Percentiles rank a stretch among this genome's conserved stretches.
Evolutionary conservation across 92 coral and sea anemone genomes (phyloP).

Genomic region (Phymanthus crucifer): DNA sequence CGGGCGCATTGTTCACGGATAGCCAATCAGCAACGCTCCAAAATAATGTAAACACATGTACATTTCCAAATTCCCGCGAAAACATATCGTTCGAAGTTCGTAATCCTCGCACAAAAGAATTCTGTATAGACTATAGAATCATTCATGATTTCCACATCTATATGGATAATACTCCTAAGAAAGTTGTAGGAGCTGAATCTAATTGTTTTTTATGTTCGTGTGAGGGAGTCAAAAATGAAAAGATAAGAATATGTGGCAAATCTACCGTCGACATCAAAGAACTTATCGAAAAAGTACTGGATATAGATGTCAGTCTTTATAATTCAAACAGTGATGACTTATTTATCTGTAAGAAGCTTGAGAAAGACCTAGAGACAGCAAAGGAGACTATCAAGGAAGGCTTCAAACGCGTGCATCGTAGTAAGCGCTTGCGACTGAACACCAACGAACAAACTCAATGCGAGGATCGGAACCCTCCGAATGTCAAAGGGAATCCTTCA

Average conservation of each 20-base stretch:
- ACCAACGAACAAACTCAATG: background rate
- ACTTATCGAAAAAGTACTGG: background rate
- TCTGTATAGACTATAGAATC: background rate
- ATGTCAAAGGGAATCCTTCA: background rate
- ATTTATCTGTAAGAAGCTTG: background rate
- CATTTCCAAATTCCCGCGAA: background rate
- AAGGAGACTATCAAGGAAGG: background rate
- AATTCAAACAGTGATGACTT: background rate
- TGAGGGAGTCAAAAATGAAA: background rate
- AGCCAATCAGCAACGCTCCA: background rate
- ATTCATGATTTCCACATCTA: background rate
- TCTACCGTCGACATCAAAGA: conserved; percentile 6
- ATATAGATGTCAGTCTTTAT: background rate
- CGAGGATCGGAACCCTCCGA: background rate
- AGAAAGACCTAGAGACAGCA: background rate
- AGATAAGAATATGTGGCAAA: background rate
- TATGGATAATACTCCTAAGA: background rate
- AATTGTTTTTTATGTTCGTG: background rate
- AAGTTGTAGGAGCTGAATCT: background rate
- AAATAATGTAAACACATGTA: background rate
- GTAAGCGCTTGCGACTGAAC: background rate
- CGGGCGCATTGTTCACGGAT: background rate
- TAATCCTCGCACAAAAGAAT: background rate
- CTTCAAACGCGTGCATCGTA: background rate
- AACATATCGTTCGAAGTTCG: background rate